A percentile compares a stretch with the other conserved stretches of the same genome.
These are phyloP conservation scores for Achlya flavicornis DNA, from an alignment of 2,888 invertebrate genomes.

Conservation along the genomic window DNA sequence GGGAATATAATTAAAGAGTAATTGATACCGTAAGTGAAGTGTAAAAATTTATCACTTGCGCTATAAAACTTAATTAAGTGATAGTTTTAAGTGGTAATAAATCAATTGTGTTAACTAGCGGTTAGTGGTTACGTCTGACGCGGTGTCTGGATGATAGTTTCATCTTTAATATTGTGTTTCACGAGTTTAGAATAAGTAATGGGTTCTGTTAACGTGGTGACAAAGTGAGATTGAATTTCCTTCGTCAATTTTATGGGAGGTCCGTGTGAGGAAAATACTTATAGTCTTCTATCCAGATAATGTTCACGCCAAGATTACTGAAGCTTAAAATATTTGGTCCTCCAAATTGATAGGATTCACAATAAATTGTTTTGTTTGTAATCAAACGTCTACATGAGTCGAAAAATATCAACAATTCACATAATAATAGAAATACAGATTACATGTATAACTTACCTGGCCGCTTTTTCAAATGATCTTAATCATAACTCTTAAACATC, in stretches of 20 bases:
- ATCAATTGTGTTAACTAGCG: conserved; percentile 57
- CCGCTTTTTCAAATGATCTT: background rate
- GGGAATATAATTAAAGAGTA: conserved; percentile 16
- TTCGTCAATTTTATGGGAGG: background rate
- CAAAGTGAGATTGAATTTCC: conserved; percentile 6
- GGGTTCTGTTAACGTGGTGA: background rate
- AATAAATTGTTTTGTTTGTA: too few species aligned
- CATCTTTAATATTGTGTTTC: conserved; percentile 8
- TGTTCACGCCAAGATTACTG: background rate
- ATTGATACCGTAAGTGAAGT: conserved; percentile 21
- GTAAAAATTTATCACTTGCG: conserved; percentile 45
- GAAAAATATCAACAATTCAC: too few species aligned
- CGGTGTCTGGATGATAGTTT: background rate
- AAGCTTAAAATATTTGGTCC: background rate
- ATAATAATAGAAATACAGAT: too few species aligned
- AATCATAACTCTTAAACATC: background rate
- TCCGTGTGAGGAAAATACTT: background rate
- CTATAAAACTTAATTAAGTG: conserved; percentile 64
- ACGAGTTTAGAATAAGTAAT: background rate
- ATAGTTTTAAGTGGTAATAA: conserved; percentile 52
- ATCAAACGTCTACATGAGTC: too few species aligned
- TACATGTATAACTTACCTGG: too few species aligned
- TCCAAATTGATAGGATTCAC: background rate
- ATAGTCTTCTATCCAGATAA: background rate
- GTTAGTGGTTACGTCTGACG: conserved; percentile 21